Evolutionary conservation across 2,797 vertebrate genomes (phyloP).

Genomic region (Tenualosa thibaudeaui): DNA sequence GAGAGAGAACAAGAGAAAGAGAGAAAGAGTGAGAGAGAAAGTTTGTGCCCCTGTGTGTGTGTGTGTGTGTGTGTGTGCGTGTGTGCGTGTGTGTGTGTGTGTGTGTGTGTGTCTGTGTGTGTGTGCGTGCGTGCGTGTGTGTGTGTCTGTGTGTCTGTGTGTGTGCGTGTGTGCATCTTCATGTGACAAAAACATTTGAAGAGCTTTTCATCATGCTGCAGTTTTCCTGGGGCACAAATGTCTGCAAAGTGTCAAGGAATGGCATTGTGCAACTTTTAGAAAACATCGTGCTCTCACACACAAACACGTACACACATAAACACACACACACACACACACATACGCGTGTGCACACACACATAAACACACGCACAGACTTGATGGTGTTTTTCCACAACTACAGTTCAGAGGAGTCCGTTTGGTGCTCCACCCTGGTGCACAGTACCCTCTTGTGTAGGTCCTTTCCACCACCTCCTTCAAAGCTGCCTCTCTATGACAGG

Average conservation of each 20-base stretch:
- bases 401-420: not conserved
- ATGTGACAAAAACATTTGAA: not conserved
- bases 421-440: conserved; percentile 9
- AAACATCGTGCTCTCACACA: not conserved
- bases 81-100: conserved; percentile 3
- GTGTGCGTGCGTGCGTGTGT: not conserved
- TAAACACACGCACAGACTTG: not conserved
- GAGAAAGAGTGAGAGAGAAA: too few relatives aligned
- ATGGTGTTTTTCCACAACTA: conserved; percentile 15
- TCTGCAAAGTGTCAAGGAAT: conserved; percentile 18
- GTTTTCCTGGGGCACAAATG: conserved; percentile 12
- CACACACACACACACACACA: not conserved
- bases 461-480: not conserved
- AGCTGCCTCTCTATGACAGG: not conserved
- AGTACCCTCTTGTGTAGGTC: conserved; percentile 22
- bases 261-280: conserved; percentile 3
- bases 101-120: not conserved
- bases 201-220: not conserved
- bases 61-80: not conserved
- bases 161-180: not conserved
- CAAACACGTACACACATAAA: not conserved
- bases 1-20: too few relatives aligned
- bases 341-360: not conserved
- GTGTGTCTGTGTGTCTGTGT: not conserved
- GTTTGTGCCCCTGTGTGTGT: not conserved